Conservation (phyloP, 2,888 invertebrate genomes). For the Willowsia nigromaculata region DNA sequence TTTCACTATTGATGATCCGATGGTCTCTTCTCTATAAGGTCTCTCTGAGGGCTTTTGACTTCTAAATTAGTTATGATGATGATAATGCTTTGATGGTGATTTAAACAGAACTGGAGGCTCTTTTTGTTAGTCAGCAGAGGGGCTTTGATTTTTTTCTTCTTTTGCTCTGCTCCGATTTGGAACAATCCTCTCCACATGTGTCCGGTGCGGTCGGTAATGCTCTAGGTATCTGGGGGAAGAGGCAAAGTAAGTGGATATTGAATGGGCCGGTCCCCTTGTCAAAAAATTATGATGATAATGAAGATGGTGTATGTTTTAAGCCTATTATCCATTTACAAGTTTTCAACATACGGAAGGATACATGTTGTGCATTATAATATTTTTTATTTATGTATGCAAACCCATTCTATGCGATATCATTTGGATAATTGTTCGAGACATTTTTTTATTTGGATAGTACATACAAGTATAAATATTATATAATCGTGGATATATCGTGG, state of each 20-base stretch:
- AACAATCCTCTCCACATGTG: constrained; percentile 46
- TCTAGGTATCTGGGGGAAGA: not conserved
- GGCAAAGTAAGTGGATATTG: not conserved
- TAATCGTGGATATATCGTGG: not conserved
- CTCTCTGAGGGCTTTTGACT: constrained; percentile 48
- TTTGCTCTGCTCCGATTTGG: constrained; percentile 40
- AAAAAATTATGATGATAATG: constrained; percentile 17
- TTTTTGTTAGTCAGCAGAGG: not conserved
- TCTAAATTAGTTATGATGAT: constrained; percentile 58
- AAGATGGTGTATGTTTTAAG: constrained; percentile 4
- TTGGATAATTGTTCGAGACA: constrained; percentile 18
- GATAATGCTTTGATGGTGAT: not conserved
- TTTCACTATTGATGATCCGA: not conserved
- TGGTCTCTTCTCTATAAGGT: too few relatives aligned
- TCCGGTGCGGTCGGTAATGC: not conserved
- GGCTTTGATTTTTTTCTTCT: not conserved
- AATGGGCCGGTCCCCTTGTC: constrained; percentile 40
- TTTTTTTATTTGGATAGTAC: not conserved
- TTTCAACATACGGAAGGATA: not conserved
- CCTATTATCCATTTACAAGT: constrained; percentile 25
- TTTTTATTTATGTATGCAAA: not conserved
- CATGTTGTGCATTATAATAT: not conserved
- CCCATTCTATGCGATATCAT: not conserved
- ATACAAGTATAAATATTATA: not conserved
- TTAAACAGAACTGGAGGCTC: constrained; percentile 18